Evolutionary conservation across 2,888 invertebrate genomes (phyloP), one percentile per base, ranked within the genome.

Genomic region (Pilophorus perplexus): DNA sequence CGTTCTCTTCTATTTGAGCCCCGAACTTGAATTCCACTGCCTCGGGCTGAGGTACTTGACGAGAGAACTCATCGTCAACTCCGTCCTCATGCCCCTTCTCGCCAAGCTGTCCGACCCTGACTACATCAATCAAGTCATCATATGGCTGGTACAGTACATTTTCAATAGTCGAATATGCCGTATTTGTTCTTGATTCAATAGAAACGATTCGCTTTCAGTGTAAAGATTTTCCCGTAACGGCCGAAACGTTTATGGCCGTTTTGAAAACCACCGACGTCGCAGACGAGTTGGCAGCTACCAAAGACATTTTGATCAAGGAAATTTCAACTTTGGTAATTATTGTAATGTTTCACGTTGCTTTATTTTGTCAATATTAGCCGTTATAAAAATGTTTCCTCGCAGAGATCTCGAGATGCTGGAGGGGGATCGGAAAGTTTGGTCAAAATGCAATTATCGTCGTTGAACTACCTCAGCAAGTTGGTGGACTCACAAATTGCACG

Each of bases 91-190:
- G 62, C 90, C 90, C 0, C 78, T 88, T 37, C 79, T 92, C 52
- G 83, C 85, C 74, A 78, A 88, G 71, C 77, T 91, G 68, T 87
- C 91, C 44, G 92, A 93, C 79, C 93, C 95, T 57, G 93, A 94
- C 81, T 93, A 89, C 76, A 87, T 95, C 72, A 95, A 95, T 79
- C 89, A 92, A 78, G 84, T 87, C 69, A 88, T 93, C 75, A 84
- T 93, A 74, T 90, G 89, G 87, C 84, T 89, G 83, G 93, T 93
- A 77, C 84, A n/a, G n/a, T n/a, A n/a, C n/a, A n/a, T n/a, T n/a
- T n/a, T n/a, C n/a, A 44, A 44, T 44, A n/a, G n/a, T 8, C n/a
- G n/a, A 44, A 44, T 44, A 44, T 16, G 8, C 44, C 8, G n/a
- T n/a, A n/a, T n/a, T n/a, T n/a, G n/a, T n/a, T n/a, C n/a, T n/a